Evolutionary conservation across 1,140 invertebrate genomes (phyloP), one percentile per base, ranked within the genome.

Genomic region (Lucilia sericata): DNA sequence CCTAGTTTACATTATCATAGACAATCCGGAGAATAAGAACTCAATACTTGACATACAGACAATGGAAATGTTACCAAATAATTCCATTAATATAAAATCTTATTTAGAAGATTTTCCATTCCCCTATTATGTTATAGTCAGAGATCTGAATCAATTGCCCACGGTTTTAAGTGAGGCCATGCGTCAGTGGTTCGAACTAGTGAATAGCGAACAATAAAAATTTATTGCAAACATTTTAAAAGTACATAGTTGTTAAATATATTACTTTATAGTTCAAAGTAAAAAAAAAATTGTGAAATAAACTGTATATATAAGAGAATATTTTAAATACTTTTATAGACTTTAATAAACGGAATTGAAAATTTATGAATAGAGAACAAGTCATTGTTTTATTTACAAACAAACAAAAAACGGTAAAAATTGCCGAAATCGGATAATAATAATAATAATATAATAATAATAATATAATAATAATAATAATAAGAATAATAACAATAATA

Each of bases 91-190:
- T 86, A 84, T 93, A 65, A 90, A 92, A 47, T 92, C 91, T 2
- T 99, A 99, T 91, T 95, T 99, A 93, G 98, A 99, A 86, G 94
- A 93, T 85, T 99, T 99, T 91, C 99, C 99, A 8, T 99, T 99
- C 90, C 98, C 98, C n/a, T 99, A 98, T 92, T 99, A 99, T 91
- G 94, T 99, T 30, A 96, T 99, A 86, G 93, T 99, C 8, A 92
- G 96, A 83, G 96, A 99, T 88, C 95, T 99, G 85, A 94, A 95
- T 84, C 94, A 95, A 47, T 91, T 99, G 83, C 98, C 99, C 0
- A 92, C 93, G 76, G 96, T 99, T 7, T 92, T 99, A 8, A 97
- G 98, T 88, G 98, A 99, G 92, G 98, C 98, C 2, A 92, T 99
- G 65, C 92, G 98, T 85, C 98, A 99, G 91, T 99, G 99, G 99